phyloP scores from a whole-genome alignment of 2,888 invertebrate genomes.

The Drosophila nr. perissopoda region DNA sequence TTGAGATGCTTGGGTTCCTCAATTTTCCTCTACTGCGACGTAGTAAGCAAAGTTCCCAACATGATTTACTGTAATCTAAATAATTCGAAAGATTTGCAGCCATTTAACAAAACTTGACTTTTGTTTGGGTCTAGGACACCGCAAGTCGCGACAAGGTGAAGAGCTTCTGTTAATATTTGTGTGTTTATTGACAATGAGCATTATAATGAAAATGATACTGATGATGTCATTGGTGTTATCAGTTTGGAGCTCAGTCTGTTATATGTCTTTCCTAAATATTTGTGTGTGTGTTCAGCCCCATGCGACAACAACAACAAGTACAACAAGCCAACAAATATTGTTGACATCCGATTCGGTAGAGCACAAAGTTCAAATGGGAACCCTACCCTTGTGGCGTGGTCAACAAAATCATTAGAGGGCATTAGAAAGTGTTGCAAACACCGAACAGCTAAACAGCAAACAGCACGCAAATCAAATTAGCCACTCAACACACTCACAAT shows the following conservation, averaged over 20 bases:
- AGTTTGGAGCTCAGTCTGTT: slow-evolving; percentile 1
- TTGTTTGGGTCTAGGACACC: background rate
- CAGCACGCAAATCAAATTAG: slow-evolving; percentile 56
- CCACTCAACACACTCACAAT: slow-evolving; percentile 8
- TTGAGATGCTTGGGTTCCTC: background rate
- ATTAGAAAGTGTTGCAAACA: slow-evolving; percentile 68
- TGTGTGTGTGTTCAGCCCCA: slow-evolving; percentile 31
- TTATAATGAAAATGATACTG: slow-evolving; percentile 20
- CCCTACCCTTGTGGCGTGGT: background rate
- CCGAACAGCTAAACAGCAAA: slow-evolving; percentile 4
- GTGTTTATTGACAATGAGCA: background rate
- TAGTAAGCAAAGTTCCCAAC: background rate
- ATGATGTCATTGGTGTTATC: slow-evolving; percentile 63
- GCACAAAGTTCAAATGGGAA: slow-evolving; percentile 23
- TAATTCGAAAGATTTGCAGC: slow-evolving; percentile 13
- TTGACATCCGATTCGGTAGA: slow-evolving; percentile 51
- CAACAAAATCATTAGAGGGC: slow-evolving; percentile 47
- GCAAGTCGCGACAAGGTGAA: background rate
- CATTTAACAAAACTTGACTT: slow-evolving; percentile 45
- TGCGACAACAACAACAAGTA: slow-evolving; percentile 16
- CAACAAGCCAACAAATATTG: slow-evolving; percentile 28
- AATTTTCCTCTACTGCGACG: background rate
- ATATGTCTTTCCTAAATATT: slow-evolving; percentile 3
- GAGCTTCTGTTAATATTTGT: background rate
- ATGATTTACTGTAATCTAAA: slow-evolving; percentile 10